phyloP scores from a whole-genome alignment of 2,888 invertebrate genomes.

The Schrankia costaestrigalis region DNA sequence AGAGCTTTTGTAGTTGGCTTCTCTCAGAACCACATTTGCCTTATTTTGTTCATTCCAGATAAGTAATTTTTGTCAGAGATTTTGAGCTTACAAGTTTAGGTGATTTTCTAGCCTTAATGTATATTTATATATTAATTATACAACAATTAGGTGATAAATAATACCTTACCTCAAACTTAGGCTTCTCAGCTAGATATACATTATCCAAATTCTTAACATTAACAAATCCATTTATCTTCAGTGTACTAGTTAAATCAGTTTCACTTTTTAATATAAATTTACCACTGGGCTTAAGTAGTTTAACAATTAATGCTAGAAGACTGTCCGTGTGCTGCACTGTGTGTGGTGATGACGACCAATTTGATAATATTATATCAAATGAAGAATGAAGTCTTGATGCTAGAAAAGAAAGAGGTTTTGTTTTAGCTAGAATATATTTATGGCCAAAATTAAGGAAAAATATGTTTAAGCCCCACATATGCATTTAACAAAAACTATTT shows the following conservation, averaged over 20 bases:
- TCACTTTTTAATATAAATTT: slow-evolving; percentile 76
- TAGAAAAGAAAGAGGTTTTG: slow-evolving; percentile 41
- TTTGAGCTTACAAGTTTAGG: not conserved
- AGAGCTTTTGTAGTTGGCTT: too few relatives aligned
- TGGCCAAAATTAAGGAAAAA: too few relatives aligned
- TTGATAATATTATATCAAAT: slow-evolving; percentile 82
- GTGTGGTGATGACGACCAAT: slow-evolving; percentile 66
- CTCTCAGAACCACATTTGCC: too few relatives aligned
- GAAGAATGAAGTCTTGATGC: slow-evolving; percentile 80
- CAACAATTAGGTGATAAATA: not conserved
- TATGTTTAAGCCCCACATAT: too few relatives aligned
- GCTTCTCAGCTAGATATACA: slow-evolving; percentile 80
- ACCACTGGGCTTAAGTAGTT: slow-evolving; percentile 83
- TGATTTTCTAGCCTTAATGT: not conserved
- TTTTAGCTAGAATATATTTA: too few relatives aligned
- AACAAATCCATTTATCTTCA: slow-evolving; percentile 85
- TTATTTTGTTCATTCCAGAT: too few relatives aligned
- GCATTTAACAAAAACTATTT: too few relatives aligned
- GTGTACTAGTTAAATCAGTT: slow-evolving; percentile 62
- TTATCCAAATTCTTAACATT: slow-evolving; percentile 55
- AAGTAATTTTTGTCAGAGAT: too few relatives aligned
- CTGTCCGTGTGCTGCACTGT: slow-evolving; percentile 61
- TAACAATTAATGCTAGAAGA: slow-evolving; percentile 79
- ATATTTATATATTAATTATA: not conserved
- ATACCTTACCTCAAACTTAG: slow-evolving; percentile 83